Evolutionary conservation across 2,888 invertebrate genomes (phyloP).

Genomic region (Vesta saturnalis): DNA sequence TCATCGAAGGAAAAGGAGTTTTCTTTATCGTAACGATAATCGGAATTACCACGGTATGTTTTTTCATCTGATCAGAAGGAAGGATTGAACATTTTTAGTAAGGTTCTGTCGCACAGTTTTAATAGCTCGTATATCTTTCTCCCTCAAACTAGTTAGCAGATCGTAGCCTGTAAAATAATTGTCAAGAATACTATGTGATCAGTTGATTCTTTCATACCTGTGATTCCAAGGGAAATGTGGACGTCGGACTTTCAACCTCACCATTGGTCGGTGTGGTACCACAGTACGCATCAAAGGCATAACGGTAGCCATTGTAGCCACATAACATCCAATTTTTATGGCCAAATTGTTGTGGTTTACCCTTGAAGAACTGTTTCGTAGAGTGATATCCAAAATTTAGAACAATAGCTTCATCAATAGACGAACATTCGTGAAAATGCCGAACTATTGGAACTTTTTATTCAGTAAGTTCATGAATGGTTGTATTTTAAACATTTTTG

Average conservation of each 20-base stretch:
- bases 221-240: no score
- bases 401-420: no score
- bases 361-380: no score
- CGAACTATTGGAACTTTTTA: no score
- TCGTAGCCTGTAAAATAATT: not conserved
- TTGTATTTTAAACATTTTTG: not conserved
- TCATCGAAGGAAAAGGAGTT: no score
- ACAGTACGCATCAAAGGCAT: no score
- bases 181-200: not conserved
- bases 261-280: no score
- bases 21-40: not conserved
- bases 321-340: slow-evolving; percentile 20
- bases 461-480: no score
- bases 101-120: slow-evolving; percentile 12
- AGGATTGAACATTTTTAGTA: slow-evolving; percentile 7
- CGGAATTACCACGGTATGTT: not conserved
- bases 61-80: not conserved
- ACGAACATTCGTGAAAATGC: no score
- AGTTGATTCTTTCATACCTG: not conserved
- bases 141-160: slow-evolving; percentile 10
- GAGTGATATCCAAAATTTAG: slow-evolving; percentile 20
- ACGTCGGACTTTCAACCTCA: no score
- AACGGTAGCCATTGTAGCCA: slow-evolving; percentile 19
- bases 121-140: slow-evolving; percentile 5
- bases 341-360: no score